Conservation (phyloP, 2,888 invertebrate species). For the Azorinus chamasolen region DNA sequence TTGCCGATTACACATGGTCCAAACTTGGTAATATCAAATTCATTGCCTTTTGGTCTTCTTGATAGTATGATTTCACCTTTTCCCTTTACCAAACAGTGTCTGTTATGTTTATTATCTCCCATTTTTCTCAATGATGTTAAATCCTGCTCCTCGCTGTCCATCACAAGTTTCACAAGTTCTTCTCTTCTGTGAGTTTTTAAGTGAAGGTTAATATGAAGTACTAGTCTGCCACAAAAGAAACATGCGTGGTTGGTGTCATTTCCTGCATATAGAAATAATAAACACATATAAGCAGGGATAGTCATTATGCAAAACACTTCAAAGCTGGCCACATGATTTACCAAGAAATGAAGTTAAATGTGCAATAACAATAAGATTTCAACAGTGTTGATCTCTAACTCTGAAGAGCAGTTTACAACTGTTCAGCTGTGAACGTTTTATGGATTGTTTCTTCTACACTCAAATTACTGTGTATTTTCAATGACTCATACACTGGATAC, state of each 20-base stretch:
- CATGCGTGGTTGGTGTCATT: constrained; percentile 13
- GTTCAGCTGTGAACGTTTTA: too few relatives aligned
- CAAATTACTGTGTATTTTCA: too few relatives aligned
- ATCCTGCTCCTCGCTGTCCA: constrained; percentile 19
- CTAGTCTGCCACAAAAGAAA: constrained; percentile 24
- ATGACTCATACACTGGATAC: too few relatives aligned
- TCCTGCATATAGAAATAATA: too few relatives aligned
- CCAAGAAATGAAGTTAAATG: too few relatives aligned
- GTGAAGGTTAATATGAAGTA: constrained; percentile 33
- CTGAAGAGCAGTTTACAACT: too few relatives aligned
- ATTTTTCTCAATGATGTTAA: constrained; percentile 42
- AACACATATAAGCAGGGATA: too few relatives aligned
- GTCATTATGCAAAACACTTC: too few relatives aligned
- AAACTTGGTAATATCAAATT: constrained; percentile 39
- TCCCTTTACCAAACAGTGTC: constrained; percentile 22
- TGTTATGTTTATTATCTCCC: constrained; percentile 56
- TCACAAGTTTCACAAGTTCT: constrained; percentile 25
- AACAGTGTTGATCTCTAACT: too few relatives aligned
- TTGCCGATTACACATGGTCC: constrained; percentile 53
- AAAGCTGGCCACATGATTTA: too few relatives aligned
- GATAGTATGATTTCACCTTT: constrained; percentile 44
- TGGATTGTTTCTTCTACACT: too few relatives aligned
- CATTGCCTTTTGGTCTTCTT: constrained; percentile 38
- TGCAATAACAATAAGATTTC: too few relatives aligned
- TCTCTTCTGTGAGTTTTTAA: constrained; percentile 36